Evolutionary conservation across 2,888 invertebrate genomes (phyloP).

Genomic region (Apoderus coryli): DNA sequence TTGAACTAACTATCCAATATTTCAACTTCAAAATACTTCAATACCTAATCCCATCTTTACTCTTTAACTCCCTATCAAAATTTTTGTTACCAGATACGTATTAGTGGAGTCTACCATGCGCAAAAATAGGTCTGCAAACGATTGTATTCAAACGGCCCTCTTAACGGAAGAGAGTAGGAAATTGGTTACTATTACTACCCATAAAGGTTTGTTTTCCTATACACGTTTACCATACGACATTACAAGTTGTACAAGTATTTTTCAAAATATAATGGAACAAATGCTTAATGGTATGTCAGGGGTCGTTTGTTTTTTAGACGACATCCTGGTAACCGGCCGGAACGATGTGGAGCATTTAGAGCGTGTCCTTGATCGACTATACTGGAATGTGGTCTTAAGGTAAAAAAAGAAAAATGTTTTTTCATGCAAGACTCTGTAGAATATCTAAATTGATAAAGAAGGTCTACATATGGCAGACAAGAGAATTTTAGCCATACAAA

Average conservation of each 20-base stretch:
- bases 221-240: slow-evolving; percentile 22
- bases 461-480: slow-evolving; percentile 10
- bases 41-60: too few species aligned
- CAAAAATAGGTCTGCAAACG: too few species aligned
- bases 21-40: too few species aligned
- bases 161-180: too few species aligned
- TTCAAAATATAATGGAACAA: slow-evolving; percentile 22
- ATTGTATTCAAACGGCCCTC: too few species aligned
- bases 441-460: slow-evolving; percentile 8
- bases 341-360: slow-evolving; percentile 3
- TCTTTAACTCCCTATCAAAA: too few species aligned
- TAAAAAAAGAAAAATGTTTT: slow-evolving; percentile 3
- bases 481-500: slow-evolving; percentile 5
- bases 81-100: too few species aligned
- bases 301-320: slow-evolving; percentile 13
- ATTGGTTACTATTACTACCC: slow-evolving; percentile 23
- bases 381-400: not conserved
- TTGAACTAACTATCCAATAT: too few species aligned
- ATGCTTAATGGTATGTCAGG: slow-evolving; percentile 17
- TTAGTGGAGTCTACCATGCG: too few species aligned
- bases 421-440: slow-evolving; percentile 1
- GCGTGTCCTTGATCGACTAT: too few species aligned
- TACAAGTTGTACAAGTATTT: slow-evolving; percentile 21
- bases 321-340: slow-evolving; percentile 17
- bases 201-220: slow-evolving; percentile 19